These are phyloP conservation scores for Arenaria interpres DNA, from an alignment of 2,113 vertebrate species.

Conservation along the genomic window DNA sequence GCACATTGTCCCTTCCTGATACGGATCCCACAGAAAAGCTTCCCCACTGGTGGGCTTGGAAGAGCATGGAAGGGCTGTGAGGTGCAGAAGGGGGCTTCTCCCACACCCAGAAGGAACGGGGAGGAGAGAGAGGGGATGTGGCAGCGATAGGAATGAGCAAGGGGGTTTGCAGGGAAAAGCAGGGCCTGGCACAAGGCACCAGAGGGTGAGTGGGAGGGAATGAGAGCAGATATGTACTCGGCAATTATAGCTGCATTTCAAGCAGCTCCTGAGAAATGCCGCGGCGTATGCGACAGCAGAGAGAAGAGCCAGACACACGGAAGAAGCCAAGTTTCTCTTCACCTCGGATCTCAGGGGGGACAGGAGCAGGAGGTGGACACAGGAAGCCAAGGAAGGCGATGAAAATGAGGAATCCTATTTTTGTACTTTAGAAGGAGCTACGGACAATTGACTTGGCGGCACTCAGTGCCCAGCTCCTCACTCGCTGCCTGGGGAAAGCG, in stretches of 20 bases:
- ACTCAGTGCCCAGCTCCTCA: not conserved
- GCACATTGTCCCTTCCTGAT: not conserved
- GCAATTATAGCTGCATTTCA: slow-evolving; percentile 17
- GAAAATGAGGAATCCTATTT: not conserved
- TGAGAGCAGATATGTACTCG: not conserved
- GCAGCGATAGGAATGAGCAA: not conserved
- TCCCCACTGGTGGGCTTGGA: not conserved
- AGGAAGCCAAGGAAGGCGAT: not conserved
- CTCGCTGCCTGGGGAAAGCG: not conserved
- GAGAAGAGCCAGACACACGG: not conserved
- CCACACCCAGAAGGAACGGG: no score
- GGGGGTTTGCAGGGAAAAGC: not conserved
- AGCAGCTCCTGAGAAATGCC: not conserved
- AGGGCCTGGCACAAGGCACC: not conserved
- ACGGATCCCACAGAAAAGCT: not conserved
- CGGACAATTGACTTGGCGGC: not conserved
- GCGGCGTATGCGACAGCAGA: not conserved
- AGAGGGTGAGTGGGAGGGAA: slow-evolving; percentile 48
- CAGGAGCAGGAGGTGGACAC: not conserved
- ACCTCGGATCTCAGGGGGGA: not conserved
- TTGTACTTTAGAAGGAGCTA: not conserved
- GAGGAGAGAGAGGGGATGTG: not conserved
- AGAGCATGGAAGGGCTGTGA: not conserved
- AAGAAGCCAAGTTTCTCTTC: rapidly evolving
- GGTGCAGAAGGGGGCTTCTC: not conserved